phyloP scores from a whole-genome alignment of 2,113 vertebrate genomes.

The Hylia prasina region DNA sequence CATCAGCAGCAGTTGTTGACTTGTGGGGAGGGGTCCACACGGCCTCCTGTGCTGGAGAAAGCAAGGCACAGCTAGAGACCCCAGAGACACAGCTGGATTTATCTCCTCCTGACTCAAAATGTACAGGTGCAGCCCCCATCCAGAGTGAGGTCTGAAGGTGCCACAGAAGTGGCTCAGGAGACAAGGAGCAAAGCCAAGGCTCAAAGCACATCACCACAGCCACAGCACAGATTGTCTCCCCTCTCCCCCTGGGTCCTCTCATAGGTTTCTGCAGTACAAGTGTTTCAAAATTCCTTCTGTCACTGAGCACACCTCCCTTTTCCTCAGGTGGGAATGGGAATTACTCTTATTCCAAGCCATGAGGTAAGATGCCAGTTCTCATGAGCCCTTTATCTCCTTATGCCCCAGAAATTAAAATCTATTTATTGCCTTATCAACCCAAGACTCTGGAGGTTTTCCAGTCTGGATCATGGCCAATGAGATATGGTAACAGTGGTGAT shows the following conservation, averaged over 20 bases:
- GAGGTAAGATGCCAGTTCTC: background rate
- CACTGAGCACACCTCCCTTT: background rate
- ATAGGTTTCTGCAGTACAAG: background rate
- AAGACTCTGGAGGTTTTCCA: background rate
- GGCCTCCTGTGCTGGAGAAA: background rate
- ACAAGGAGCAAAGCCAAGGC: background rate
- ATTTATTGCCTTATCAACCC: background rate
- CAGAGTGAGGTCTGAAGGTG: background rate
- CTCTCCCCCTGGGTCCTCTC: background rate
- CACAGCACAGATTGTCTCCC: background rate
- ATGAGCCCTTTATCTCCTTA: background rate
- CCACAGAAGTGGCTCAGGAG: background rate
- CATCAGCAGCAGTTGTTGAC: background rate
- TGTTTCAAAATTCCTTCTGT: background rate
- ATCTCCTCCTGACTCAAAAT: background rate
- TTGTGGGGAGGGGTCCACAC: fast-evolving
- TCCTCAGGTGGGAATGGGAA: background rate
- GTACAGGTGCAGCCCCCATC: background rate
- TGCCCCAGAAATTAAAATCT: background rate
- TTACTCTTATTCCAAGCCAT: background rate
- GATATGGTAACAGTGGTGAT: background rate
- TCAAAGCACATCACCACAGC: background rate
- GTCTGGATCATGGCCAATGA: fast-evolving
- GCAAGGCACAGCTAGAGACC: background rate
- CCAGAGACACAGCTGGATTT: background rate